A percentile compares a stretch with the other conserved stretches of the same genome.
These are phyloP conservation scores for Sarcophilus harrisii DNA, from an alignment of 2,797 vertebrate species.

Conservation along the genomic window DNA sequence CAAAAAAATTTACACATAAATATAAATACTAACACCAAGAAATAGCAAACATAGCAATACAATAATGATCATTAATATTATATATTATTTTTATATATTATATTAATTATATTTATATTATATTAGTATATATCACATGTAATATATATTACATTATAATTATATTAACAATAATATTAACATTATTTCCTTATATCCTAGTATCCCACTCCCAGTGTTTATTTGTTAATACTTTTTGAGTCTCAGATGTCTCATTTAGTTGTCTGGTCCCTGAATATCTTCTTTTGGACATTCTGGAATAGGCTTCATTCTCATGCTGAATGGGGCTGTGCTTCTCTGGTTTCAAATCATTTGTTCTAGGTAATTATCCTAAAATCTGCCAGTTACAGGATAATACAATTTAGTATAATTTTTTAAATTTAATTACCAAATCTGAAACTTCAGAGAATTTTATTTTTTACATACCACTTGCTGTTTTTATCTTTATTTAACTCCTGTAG, in stretches of 20 bases:
- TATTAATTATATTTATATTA: too few species aligned
- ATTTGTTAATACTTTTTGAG: background rate
- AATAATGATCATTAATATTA: background rate
- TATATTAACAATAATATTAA: background rate
- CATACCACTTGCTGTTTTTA: background rate
- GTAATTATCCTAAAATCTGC: background rate
- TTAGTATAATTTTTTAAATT: background rate
- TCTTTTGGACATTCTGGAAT: background rate
- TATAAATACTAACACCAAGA: background rate
- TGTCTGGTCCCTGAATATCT: background rate
- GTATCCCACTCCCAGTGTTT: background rate
- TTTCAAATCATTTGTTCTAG: background rate
- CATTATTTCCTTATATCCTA: background rate
- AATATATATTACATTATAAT: too few species aligned
- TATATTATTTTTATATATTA: too few species aligned
- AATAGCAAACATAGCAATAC: background rate
- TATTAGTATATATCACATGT: too few species aligned
- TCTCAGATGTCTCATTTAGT: background rate
- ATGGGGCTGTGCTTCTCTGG: background rate
- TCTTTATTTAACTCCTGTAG: background rate
- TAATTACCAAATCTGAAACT: background rate
- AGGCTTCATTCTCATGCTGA: background rate
- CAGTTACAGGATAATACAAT: background rate
- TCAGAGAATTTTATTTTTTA: background rate
- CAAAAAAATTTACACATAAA: background rate